Conservation (phyloP, 2,888 invertebrate species). For the Agrypnus murinus region DNA sequence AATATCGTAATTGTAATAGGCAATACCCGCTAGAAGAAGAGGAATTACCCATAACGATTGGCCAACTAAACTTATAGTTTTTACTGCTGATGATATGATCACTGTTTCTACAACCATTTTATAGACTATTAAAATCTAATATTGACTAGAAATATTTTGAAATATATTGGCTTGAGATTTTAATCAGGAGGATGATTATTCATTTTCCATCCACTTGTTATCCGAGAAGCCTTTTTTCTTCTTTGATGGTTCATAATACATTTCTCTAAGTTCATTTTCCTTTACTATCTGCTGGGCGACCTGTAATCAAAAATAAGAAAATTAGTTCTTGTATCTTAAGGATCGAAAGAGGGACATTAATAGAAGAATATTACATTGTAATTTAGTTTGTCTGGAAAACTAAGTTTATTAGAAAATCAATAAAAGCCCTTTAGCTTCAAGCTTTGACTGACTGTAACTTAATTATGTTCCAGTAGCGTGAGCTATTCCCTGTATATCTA, state of each 20-base stretch:
- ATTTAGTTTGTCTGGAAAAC: neutral
- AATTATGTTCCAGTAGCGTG: neutral
- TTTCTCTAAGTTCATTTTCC: slow-evolving; percentile 3
- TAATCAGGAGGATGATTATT: slow-evolving; percentile 65
- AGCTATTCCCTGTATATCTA: no score
- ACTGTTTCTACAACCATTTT: slow-evolving; percentile 84
- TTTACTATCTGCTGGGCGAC: slow-evolving; percentile 28
- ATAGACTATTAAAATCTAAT: neutral
- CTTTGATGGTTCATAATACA: slow-evolving; percentile 11
- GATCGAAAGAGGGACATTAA: neutral
- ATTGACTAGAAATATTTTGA: slow-evolving; percentile 38
- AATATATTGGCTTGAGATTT: neutral
- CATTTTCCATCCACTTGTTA: slow-evolving; percentile 52
- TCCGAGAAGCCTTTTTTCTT: slow-evolving; percentile 14
- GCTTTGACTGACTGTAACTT: neutral
- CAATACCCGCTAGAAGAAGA: slow-evolving; percentile 85
- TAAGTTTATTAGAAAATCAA: slow-evolving; percentile 2
- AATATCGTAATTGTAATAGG: slow-evolving; percentile 86
- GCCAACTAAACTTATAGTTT: slow-evolving; percentile 84
- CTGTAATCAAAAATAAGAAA: slow-evolving; percentile 25
- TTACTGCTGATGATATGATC: slow-evolving; percentile 84
- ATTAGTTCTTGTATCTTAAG: neutral
- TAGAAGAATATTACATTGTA: neutral
- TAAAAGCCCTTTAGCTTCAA: neutral
- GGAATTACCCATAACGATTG: slow-evolving; percentile 91